Conservation (phyloP, 53 echinoderm and acorn worm genomes). For the Hippasteria phrygiana region DNA sequence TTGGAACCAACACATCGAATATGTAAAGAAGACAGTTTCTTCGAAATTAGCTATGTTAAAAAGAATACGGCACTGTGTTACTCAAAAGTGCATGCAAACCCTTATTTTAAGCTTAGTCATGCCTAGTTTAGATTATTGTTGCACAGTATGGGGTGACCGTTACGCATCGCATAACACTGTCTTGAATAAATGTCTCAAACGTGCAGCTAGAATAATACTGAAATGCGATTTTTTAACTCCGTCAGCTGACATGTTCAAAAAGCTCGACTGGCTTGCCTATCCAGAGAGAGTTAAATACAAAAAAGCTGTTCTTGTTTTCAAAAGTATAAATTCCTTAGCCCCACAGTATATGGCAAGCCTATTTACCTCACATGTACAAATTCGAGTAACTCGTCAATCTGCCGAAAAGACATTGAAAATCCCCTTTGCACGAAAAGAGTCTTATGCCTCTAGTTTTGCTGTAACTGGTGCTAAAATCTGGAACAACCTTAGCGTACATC, state of each 20-base stretch:
- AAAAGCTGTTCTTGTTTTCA: conserved; percentile 6
- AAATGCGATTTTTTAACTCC: background rate
- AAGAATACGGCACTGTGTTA: background rate
- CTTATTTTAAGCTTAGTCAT: background rate
- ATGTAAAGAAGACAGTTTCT: conserved; percentile 7
- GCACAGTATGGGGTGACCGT: background rate
- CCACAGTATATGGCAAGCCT: background rate
- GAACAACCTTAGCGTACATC: too few species aligned
- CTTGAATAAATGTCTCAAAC: background rate
- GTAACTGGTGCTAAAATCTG: too few species aligned
- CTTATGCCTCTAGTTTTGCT: too few species aligned
- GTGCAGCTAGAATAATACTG: conserved; percentile 1
- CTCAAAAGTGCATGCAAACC: background rate
- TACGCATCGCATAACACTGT: background rate
- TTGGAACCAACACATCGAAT: conserved; percentile 11
- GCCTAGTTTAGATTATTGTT: background rate
- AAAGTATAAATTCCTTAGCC: background rate
- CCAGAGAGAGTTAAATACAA: conserved; percentile 26
- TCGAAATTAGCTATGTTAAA: conserved; percentile 10
- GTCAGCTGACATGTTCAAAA: background rate
- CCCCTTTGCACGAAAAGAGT: too few species aligned
- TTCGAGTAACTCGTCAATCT: background rate
- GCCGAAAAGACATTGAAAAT: background rate
- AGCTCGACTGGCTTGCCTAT: conserved; percentile 1
- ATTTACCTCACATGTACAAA: background rate